phyloP scores from a whole-genome alignment of 35 echinoderm and acorn worm genomes.

The Diadema setosum region DNA sequence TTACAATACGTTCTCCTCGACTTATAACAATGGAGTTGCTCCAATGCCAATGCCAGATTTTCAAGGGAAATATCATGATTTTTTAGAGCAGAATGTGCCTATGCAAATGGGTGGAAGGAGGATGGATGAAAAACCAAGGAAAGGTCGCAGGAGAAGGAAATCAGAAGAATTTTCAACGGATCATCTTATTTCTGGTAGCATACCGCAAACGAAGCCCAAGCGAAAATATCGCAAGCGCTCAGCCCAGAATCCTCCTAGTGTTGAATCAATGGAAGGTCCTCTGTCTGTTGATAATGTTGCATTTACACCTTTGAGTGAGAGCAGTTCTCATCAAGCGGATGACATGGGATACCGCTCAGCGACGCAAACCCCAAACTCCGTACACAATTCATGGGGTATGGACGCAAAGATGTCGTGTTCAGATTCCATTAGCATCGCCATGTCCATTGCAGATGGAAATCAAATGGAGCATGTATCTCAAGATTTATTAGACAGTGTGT shows the following conservation, averaged over 20 bases:
- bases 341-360: slow-evolving; percentile 43
- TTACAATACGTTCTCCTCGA: not conserved
- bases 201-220: not conserved
- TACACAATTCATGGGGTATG: slow-evolving; percentile 27
- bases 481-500: slow-evolving; percentile 96
- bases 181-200: not conserved
- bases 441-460: slow-evolving; percentile 8
- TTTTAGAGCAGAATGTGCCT: slow-evolving; percentile 68
- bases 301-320: slow-evolving; percentile 54
- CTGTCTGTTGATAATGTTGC: slow-evolving; percentile 56
- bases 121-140: slow-evolving; percentile 56
- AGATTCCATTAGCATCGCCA: not conserved
- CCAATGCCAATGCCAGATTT: slow-evolving; percentile 26
- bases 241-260: slow-evolving; percentile 67
- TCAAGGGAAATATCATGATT: slow-evolving; percentile 69
- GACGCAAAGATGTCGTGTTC: slow-evolving; percentile 17
- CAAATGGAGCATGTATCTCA: slow-evolving; percentile 48
- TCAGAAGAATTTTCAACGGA: slow-evolving; percentile 47
- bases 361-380: slow-evolving; percentile 46
- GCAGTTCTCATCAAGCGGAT: slow-evolving; percentile 18
- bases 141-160: slow-evolving; percentile 48
- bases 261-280: slow-evolving; percentile 53
- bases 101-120: slow-evolving; percentile 59
- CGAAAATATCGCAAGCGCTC: slow-evolving; percentile 30
- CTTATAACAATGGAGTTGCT: not conserved